A percentile compares a stretch with the other conserved stretches of the same genome.
These are phyloP conservation scores for Caenorhabditis afra DNA, from an alignment of 2,888 invertebrate species.

Conservation along the genomic window DNA sequence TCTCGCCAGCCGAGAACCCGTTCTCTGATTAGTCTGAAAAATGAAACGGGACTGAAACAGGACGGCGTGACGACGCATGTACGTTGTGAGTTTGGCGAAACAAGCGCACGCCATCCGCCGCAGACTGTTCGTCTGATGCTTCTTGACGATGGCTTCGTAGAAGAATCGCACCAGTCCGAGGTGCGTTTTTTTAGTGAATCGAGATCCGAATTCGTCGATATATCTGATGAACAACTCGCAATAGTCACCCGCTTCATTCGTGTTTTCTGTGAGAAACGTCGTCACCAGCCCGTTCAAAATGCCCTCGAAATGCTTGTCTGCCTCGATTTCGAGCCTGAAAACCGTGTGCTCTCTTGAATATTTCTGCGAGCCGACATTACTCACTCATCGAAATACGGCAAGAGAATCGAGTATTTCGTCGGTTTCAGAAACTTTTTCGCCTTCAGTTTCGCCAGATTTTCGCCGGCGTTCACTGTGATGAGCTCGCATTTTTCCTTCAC, in stretches of 20 bases:
- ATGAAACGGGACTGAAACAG: neutral
- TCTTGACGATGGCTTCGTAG: conserved; percentile 34
- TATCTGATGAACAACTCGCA: conserved; percentile 41
- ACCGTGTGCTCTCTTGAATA: no score
- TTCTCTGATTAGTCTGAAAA: neutral
- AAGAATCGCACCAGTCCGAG: conserved; percentile 41
- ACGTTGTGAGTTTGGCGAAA: neutral
- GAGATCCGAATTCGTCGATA: conserved; percentile 56
- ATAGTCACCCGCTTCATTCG: neutral
- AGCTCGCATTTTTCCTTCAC: conserved; percentile 36
- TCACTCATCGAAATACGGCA: conserved; percentile 56
- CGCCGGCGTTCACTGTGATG: conserved; percentile 31
- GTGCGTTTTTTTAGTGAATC: conserved; percentile 46
- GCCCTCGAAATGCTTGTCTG: conserved; percentile 23
- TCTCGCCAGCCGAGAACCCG: conserved; percentile 39
- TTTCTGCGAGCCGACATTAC: no score
- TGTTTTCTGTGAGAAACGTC: conserved; percentile 20
- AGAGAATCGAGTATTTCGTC: conserved; percentile 17
- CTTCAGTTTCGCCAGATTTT: conserved; percentile 37
- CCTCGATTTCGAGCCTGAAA: conserved; percentile 27
- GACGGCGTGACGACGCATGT: neutral
- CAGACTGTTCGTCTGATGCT: conserved; percentile 17
- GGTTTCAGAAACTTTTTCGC: conserved; percentile 20
- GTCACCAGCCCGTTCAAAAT: conserved; percentile 30
- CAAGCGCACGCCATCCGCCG: conserved; percentile 9